Evolutionary conservation across 1,140 invertebrate genomes (phyloP), one percentile per base, ranked within the genome.

Genomic region (Drosophila santomea): DNA sequence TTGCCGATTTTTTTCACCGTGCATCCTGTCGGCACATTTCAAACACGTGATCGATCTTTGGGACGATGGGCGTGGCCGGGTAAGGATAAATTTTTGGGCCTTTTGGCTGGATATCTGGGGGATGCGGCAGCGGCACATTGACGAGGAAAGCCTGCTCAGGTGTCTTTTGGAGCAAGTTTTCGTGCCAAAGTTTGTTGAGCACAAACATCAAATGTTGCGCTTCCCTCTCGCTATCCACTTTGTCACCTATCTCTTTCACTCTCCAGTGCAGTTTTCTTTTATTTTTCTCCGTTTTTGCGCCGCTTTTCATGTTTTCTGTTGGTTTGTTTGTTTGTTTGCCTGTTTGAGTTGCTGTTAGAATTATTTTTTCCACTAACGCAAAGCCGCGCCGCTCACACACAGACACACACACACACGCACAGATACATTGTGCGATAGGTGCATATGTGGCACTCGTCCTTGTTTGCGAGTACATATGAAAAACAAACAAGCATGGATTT

Each of bases 311-410:
- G 83, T 80, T 86, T 81, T 76, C 83, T 82, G 80, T 73, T 84
- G 72, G 81, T 75, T 83, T 79, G 63, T 60, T 80, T 80, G 80
- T 81, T 75, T 71, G 80, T 41, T 64, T 73, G 83, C 81, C 78
- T 86, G 83, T 86, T 86, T 86, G 83, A 86, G 83, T 88, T 86
- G 83, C 83, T 86, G 83, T 86, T 86, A 86, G 83, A 86, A 86
- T 86, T 88, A 86, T 86, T 86, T 86, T 86, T 86, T 88, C 67
- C 71, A 80, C 83, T 86, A 86, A 88, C 75, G 79, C 67, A 86
- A 88, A 86, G 83, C 81, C 81, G 83, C 83, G 83, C 72, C 63
- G 71, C 62, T 76, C 83, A 80, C 64, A 67, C 80, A 69, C 67
- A 71, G 43, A 47, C 54, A 50, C 51, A 51, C 23, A 62, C 47